Base-by-base conservation (phyloP, 2,113 vertebrate genomes). In the Apus apus region DNA sequence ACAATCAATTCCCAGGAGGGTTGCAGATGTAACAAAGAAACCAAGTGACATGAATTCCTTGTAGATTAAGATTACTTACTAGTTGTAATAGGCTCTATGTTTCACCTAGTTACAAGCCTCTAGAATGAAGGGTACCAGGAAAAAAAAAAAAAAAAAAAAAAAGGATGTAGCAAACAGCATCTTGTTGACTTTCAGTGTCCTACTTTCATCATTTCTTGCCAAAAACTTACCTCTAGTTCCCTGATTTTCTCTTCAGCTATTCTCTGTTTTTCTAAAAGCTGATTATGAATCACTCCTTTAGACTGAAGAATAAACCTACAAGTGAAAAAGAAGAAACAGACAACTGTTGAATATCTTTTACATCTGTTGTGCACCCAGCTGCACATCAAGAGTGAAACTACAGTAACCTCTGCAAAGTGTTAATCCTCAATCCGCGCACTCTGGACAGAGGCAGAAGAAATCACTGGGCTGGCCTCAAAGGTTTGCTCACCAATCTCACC, bases 221-320 rank as follows among this genome's bases (percentile, higher is more conserved):
- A 71, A 91, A 91, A 89, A 95, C 97, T 95, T 98, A 99, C 99
- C 98, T 99, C 99, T 27, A 99, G 97, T 91, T 99, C 99, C 88
- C 99, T 99, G 89, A 99, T 99, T 96, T 99, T 99, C 97, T 99
- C 99, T 87, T 99, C 98, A 0, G 99, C 99, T n/a, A 98, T 98
- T 94, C 98, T 99, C 98, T 99, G 99, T 97, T 99, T 99, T 92
- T 99, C 98, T 76, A 96, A 97, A 60, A 99, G 98, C 90, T 99
- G 99, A 84, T 97, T 98, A n/a, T 99, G 98, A 96, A 99, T 99
- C 66, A 98, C 98, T 92, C 98, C 98, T 97, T 99, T 99, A 23
- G 99, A 98, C 75, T 99, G 99, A 93, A 99, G 98, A 90, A 99
- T 99, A 97, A 99, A 99, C 99, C 99, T 99, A 79, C 65, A 97